Evolutionary conservation across 2,888 invertebrate genomes (phyloP), one percentile per base, ranked within the genome.

Genomic region (Siphlonurus alternatus): DNA sequence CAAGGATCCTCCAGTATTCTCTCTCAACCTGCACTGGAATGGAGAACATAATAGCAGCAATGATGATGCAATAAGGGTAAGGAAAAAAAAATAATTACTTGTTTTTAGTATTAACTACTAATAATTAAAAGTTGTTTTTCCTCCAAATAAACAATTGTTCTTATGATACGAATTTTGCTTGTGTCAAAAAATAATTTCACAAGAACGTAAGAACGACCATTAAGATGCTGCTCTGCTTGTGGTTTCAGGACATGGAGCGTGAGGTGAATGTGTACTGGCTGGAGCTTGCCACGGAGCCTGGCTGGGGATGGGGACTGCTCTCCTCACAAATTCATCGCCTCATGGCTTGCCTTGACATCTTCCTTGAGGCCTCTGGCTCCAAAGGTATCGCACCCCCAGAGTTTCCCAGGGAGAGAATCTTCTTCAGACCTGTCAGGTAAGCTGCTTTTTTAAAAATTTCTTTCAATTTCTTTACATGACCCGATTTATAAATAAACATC

Each of bases 321-420:
- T 82, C 89, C n/a, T 81, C 83, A n/a, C 93, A 94, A 76, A 78
- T 95, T 65, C 83, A 87, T 66, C 83, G 89, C 63, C 77, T 93
- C 53, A 81, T 92, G 71, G 85, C 87, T 66, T 90, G 89, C 72
- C 83, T 94, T 67, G 95, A 96, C 73, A 85, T 95, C 66, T 87
- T 88, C 70, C 77, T 95, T 63, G 94, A 95, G 76, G 88, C 91
- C 0, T 81, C 82, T 66, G 82, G 84, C 51, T 80, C 85, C 3
- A 79, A 81, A n/a, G 70, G 71, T 15, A 73, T 73, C 65, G 75
- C 76, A 2, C 76, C 77, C 1, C 69, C 71, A 2, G 87, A 86
- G 71, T 90, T 89, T 72, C 83, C 86, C 2, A 85, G 87, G 64
- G 92, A 91, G 69, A 91, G 91, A 73, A 87, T 90, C 18, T 90